Conservation (phyloP, 2,113 vertebrate genomes). For the Poicephalus meyeri region DNA sequence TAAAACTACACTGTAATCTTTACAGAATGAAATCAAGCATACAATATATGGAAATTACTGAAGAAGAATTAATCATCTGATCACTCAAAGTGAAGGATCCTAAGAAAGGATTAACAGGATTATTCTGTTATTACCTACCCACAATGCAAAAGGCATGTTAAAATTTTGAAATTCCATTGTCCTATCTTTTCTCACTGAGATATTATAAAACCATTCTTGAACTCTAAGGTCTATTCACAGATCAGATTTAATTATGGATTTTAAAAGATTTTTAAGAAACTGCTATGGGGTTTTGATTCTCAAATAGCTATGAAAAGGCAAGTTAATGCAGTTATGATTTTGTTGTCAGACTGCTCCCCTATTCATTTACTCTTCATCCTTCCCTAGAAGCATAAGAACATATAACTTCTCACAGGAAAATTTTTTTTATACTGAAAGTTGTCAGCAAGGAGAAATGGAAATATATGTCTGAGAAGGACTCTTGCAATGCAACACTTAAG, state of each 20-base stretch:
- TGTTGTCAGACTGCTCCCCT: not conserved
- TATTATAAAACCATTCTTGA: not conserved
- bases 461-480: not conserved
- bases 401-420: accelerated
- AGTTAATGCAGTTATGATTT: not conserved
- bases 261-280: not conserved
- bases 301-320: not conserved
- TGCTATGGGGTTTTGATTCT: not conserved
- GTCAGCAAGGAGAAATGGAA: not conserved
- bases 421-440: not conserved
- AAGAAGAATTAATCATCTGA: not conserved
- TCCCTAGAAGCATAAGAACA: accelerated
- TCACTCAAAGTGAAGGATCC: not conserved
- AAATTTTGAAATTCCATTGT: not conserved
- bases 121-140: not conserved
- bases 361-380: not conserved
- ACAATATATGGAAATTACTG: not conserved
- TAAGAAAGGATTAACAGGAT: not conserved
- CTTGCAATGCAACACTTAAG: not conserved
- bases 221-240: not conserved
- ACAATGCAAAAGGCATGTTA: not conserved
- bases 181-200: not conserved
- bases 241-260: not conserved
- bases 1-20: not conserved
- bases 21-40: not conserved